Evolutionary conservation across 2,797 vertebrate genomes (phyloP), one percentile per base, ranked within the genome.

Genomic region (Apodemus agrarius): DNA sequence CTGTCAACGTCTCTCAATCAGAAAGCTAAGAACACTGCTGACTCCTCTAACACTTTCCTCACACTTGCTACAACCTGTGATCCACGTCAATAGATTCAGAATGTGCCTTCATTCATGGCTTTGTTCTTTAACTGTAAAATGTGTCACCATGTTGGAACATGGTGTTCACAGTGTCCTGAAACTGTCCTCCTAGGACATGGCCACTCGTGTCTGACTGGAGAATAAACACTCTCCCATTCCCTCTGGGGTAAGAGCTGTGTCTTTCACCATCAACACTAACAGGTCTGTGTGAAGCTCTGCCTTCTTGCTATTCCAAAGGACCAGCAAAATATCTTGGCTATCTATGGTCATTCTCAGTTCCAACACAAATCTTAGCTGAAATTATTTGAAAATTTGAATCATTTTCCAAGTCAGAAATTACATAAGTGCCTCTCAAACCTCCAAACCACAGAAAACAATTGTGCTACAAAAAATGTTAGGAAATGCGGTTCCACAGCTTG

Each of bases 381-480:
- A 86, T 88, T 76, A 94, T 40, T 78, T 90, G 83, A 74, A 34
- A 84, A 43, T 10, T 16, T 61, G 57, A 89, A 81, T 79, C 37
- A 76, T 95, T 72, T 91, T 83, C n/a, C 46, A 94, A 97, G 31
- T 89, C 72, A 96, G 74, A 96, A 95, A 91, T 75, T 63, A 61
- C 24, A 40, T 3, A 34, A 96, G 93, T 19, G 52, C 52, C 49
- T 57, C 85, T 87, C n/a, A 87, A 40, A 93, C n/a, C 76, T 72
- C 49, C 26, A 92, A 88, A 82, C 8, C 61, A 90, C 2, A 29
- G 26, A 21, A 29, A 93, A 69, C 21, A 85, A 75, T 1, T 81
- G 16, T 76, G 81, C 88, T 40, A 57, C n/a, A 92, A 79, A 92
- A 83, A 10, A 61, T 37, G 43, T 59, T 74, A 59, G 69, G 10